phyloP scores from a whole-genome alignment of 2,888 invertebrate species.

The Arenicola marina region DNA sequence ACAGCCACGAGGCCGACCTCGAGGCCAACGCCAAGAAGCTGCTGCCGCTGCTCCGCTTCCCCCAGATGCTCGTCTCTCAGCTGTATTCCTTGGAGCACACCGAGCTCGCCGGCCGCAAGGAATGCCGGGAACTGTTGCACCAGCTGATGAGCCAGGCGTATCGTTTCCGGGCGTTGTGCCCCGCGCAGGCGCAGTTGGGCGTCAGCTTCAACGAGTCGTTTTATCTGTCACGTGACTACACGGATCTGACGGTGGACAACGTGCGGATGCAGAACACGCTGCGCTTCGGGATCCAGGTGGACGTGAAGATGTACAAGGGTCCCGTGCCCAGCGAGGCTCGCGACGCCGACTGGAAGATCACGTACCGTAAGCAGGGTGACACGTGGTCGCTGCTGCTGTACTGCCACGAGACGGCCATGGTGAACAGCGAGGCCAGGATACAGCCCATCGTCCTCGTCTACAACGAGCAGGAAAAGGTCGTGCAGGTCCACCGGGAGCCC shows the following conservation, averaged over 20 bases:
- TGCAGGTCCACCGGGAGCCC: constrained; percentile 52
- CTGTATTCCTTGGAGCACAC: constrained; percentile 47
- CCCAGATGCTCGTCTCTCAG: constrained; percentile 57
- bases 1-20: constrained; percentile 37
- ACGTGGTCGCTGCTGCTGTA: constrained; percentile 56
- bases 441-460: constrained; percentile 52
- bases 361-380: constrained; percentile 54
- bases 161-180: constrained; percentile 58
- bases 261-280: constrained; percentile 59
- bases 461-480: constrained; percentile 53
- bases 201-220: constrained; percentile 50
- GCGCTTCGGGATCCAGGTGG: constrained; percentile 59
- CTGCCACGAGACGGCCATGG: constrained; percentile 55
- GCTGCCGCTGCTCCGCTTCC: constrained; percentile 57
- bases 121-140: constrained; percentile 38
- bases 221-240: constrained; percentile 57
- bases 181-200: constrained; percentile 40
- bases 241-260: constrained; percentile 54
- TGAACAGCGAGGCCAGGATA: constrained; percentile 53
- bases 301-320: constrained; percentile 56
- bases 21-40: constrained; percentile 38
- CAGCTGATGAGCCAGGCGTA: constrained; percentile 56
- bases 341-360: constrained; percentile 61
- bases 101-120: constrained; percentile 35
- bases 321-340: constrained; percentile 52